phyloP scores from a whole-genome alignment of 1,140 invertebrate genomes.

The Microvelia longipes region DNA sequence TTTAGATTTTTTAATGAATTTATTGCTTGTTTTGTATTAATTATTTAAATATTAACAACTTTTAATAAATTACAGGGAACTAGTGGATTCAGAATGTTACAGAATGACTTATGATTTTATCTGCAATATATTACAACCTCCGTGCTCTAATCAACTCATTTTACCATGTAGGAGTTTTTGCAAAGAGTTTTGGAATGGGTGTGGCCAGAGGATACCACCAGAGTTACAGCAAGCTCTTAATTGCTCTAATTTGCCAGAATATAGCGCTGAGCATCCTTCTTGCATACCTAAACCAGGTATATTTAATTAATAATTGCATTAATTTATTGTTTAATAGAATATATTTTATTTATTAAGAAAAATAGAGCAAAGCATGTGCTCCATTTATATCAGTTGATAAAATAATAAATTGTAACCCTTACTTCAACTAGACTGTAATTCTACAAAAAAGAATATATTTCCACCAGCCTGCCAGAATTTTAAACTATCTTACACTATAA shows the following conservation, averaged over 20 bases:
- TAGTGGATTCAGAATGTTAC: slow-evolving; percentile 76
- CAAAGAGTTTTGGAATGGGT: slow-evolving; percentile 64
- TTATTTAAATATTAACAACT: too few species aligned
- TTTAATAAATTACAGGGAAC: slow-evolving; percentile 51
- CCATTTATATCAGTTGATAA: too few species aligned
- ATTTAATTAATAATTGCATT: neutral
- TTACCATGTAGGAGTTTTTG: slow-evolving; percentile 71
- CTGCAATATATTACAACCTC: slow-evolving; percentile 66
- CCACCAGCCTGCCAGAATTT: too few species aligned
- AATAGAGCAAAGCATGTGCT: too few species aligned
- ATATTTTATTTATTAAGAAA: too few species aligned
- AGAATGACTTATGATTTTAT: slow-evolving; percentile 69
- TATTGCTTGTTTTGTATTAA: too few species aligned
- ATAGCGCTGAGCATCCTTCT: slow-evolving; percentile 43
- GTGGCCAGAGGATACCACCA: slow-evolving; percentile 52
- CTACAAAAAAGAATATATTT: too few species aligned
- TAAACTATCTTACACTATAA: too few species aligned
- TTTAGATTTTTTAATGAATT: too few species aligned
- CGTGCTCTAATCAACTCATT: slow-evolving; percentile 46
- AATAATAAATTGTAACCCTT: too few species aligned
- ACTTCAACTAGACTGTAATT: too few species aligned
- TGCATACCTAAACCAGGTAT: slow-evolving; percentile 61
- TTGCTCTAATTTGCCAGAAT: slow-evolving; percentile 65
- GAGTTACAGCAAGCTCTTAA: slow-evolving; percentile 54
- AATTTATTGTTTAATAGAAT: too few species aligned